These are phyloP conservation scores for Caenorhabditis sulstoni DNA, from an alignment of 2,888 invertebrate species.

Conservation along the genomic window DNA sequence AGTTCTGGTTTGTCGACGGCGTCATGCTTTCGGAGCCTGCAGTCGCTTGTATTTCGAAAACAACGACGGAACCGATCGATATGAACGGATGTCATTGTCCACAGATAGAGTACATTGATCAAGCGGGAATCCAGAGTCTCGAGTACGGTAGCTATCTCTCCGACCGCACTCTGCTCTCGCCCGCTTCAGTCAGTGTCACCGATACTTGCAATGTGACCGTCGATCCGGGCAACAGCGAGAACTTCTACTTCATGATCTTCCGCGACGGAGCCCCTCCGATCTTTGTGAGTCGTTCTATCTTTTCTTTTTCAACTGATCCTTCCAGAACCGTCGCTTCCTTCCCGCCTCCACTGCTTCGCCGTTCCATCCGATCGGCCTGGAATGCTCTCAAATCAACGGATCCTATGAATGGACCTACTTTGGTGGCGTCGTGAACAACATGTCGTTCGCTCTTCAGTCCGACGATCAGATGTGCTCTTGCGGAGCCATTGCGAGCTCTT, in stretches of 20 bases:
- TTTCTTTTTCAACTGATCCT: neutral
- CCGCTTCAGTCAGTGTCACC: neutral
- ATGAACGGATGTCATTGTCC: neutral
- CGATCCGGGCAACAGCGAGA: neutral
- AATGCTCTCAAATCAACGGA: neutral
- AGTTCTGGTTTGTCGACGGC: neutral
- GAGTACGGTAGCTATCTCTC: neutral
- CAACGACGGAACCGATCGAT: neutral
- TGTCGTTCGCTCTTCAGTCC: neutral
- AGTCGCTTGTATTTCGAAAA: too few relatives aligned
- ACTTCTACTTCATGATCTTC: conserved; percentile 1
- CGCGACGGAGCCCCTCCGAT: neutral
- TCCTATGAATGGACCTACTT: neutral
- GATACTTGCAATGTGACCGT: neutral
- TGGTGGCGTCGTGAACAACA: neutral
- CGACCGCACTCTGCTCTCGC: neutral
- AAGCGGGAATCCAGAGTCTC: neutral
- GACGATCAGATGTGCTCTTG: too few relatives aligned
- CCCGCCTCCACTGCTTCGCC: neutral
- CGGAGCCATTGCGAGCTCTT: too few relatives aligned
- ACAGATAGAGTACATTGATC: neutral
- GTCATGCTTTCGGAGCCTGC: neutral
- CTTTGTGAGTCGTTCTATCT: neutral
- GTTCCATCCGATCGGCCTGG: neutral
- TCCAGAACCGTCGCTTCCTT: neutral